Evolutionary conservation across 2,888 invertebrate species (phyloP).

Genomic region (Sussaba pulchella): DNA sequence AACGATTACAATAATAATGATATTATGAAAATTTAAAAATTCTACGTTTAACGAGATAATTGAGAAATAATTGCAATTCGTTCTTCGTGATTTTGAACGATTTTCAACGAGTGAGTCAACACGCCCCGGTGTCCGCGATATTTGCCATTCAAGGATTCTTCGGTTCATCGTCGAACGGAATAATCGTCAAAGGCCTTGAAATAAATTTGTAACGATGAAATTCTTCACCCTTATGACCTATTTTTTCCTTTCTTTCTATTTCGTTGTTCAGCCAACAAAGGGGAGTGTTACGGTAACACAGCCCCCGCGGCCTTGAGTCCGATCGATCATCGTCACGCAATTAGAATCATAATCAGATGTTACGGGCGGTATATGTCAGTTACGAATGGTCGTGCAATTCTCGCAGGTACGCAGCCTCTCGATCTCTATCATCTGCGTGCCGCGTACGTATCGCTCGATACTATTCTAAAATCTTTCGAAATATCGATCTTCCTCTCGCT

Average conservation of each 20-base stretch:
- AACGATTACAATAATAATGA: no score
- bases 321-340: slow-evolving; percentile 58
- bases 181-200: slow-evolving; percentile 37
- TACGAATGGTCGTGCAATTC: slow-evolving; percentile 43
- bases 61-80: no score
- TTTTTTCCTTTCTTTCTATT: slow-evolving; percentile 1
- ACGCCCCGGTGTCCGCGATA: neutral
- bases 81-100: no score
- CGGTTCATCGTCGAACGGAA: neutral
- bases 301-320: slow-evolving; percentile 48
- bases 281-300: slow-evolving; percentile 29
- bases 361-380: slow-evolving; percentile 25
- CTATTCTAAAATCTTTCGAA: slow-evolving; percentile 48
- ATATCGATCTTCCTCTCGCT: slow-evolving; percentile 37
- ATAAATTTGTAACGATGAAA: slow-evolving; percentile 21
- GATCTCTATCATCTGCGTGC: neutral
- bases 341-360: slow-evolving; percentile 42
- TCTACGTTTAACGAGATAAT: no score
- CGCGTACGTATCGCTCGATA: no score
- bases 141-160: neutral
- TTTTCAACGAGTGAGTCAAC: neutral
- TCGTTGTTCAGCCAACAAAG: neutral
- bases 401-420: neutral
- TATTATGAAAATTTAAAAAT: no score
- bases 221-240: slow-evolving; percentile 39